phyloP scores from a whole-genome alignment of 2,888 invertebrate genomes.

The Cylloceria caligata region DNA sequence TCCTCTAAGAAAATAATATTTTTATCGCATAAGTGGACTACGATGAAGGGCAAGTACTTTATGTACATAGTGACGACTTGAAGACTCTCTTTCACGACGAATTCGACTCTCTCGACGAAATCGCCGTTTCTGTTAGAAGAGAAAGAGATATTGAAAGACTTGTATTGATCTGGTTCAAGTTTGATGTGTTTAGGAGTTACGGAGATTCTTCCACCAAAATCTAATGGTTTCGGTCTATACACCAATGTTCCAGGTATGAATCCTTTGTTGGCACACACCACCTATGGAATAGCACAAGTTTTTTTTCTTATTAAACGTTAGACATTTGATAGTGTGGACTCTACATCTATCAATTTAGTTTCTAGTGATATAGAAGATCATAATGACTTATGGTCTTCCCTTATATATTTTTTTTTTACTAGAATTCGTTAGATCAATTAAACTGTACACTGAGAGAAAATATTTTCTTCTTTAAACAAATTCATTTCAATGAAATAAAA shows the following conservation, averaged over 20 bases:
- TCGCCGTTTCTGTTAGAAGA: constrained; percentile 87
- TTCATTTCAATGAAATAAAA: too few relatives aligned
- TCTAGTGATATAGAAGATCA: too few relatives aligned
- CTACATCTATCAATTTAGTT: too few relatives aligned
- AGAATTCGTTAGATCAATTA: too few relatives aligned
- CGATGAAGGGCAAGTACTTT: constrained; percentile 85
- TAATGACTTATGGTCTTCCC: too few relatives aligned
- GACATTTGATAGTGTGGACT: too few relatives aligned
- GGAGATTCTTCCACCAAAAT: constrained; percentile 87
- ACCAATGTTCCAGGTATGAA: constrained; percentile 87
- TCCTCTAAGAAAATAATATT: neutral
- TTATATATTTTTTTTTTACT: too few relatives aligned
- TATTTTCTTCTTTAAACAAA: too few relatives aligned
- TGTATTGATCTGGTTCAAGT: constrained; percentile 85
- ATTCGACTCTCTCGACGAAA: constrained; percentile 88
- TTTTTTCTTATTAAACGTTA: too few relatives aligned
- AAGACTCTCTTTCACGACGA: constrained; percentile 87
- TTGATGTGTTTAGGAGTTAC: constrained; percentile 85
- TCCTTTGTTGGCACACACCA: constrained; percentile 83
- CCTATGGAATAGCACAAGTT: constrained; percentile 63
- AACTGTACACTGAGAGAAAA: too few relatives aligned
- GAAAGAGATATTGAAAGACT: constrained; percentile 86
- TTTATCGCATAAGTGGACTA: neutral
- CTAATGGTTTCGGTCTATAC: constrained; percentile 84
- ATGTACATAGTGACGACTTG: constrained; percentile 86